These are phyloP conservation scores for Taurulus bubalis DNA, from an alignment of 2,113 vertebrate genomes.

Conservation along the genomic window DNA sequence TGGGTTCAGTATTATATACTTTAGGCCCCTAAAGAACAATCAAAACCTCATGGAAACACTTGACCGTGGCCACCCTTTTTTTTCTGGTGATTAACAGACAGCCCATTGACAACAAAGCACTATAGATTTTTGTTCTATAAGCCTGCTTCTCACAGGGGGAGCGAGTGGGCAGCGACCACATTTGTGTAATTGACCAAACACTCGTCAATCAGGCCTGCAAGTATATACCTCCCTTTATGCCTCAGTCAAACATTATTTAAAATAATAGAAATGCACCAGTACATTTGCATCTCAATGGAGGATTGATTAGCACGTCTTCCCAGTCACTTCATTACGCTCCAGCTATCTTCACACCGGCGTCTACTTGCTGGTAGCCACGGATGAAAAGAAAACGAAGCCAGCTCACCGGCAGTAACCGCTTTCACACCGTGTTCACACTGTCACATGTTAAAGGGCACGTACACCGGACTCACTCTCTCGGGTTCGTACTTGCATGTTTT, in stretches of 20 bases:
- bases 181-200: neutral
- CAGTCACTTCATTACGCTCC: neutral
- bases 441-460: neutral
- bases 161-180: neutral
- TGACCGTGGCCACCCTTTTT: neutral
- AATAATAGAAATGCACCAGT: neutral
- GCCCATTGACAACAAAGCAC: neutral
- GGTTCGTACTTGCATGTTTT: neutral
- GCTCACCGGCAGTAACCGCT: neutral
- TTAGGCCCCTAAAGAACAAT: neutral
- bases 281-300: neutral
- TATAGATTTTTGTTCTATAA: slow-evolving; percentile 6
- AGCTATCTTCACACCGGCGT: neutral
- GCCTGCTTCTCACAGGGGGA: neutral
- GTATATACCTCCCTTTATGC: neutral
- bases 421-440: too few relatives aligned
- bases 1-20: too few relatives aligned
- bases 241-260: neutral
- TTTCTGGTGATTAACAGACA: neutral
- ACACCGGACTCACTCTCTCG: neutral
- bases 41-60: neutral
- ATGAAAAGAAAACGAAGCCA: neutral
- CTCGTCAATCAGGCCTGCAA: neutral
- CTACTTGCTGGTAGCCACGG: neutral
- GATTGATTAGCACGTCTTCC: neutral